Base-by-base conservation (phyloP, 1,140 invertebrate species). In the Parapsyche elsis region DNA sequence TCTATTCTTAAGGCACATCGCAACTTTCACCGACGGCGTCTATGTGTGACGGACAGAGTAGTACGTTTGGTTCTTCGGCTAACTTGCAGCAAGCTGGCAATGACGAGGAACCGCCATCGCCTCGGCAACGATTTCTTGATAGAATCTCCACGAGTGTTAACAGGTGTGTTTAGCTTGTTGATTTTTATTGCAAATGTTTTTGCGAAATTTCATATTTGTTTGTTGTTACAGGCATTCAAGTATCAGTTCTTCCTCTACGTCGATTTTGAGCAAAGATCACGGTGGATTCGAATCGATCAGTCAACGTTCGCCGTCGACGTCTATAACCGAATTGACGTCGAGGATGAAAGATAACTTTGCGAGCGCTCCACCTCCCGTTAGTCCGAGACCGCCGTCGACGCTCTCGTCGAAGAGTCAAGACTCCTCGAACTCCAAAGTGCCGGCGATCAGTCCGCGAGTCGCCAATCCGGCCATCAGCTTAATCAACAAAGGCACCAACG, bases 21-120 rank as follows among this genome's bases (percentile, higher is more conserved):
- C 87, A 88, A 76, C 81, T 88, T 75, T 88, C 88, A 0, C 87
- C 87, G 1, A 88, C 87, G 4, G 80, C 83, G 16, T 83, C 84
- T 19, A 67, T 84, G 44, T 87, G 86, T 86, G 88, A 88, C 81
- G 85, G 86, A 7, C 74, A 81, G 4, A 85, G 85, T 0, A 84
- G 86, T 9, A 81, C 70, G 16, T 83, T 79, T 64, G 81, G 81
- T 12, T 83, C 81, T 23, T 79, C 59, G 73, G 76, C 64, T 10
- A 81, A 75, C 24, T 57, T 83, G 19, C 79, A 80, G 53, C 79
- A 79, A 24, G 26, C 21, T 7, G 61, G 30, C 5, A 71, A 23
- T 14, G 79, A 76, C 9, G 82, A 83, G 23, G 79, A 83, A 9
- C 76, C 80, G 0, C 71, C 77, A 0, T 83, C 82, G 7, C 82